Evolutionary conservation across 2,797 vertebrate genomes (phyloP), one percentile per base, ranked within the genome.

Genomic region (Geotrypetes seraphini): DNA sequence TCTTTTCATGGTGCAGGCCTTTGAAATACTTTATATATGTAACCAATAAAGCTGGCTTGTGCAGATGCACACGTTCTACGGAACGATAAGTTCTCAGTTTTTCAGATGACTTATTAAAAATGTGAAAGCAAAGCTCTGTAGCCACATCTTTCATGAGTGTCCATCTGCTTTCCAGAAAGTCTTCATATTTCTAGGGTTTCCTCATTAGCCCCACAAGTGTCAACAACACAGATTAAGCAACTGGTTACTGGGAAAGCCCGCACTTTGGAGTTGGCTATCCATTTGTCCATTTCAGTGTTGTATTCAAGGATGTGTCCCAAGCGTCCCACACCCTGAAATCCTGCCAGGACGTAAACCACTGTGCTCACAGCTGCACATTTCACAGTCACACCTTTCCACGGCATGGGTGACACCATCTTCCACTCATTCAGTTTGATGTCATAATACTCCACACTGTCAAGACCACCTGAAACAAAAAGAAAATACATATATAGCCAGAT

Each of bases 131-230:
- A 68, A 71, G 50, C 41, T 52, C 31, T 31, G 48, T 17, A 39
- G 47, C 45, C 48, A 28, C 53, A 31, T 33, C 55, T 62, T 31
- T 53, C 38, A 54, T 53, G 49, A 57, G 47, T 1, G 13, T 46
- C 37, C 34, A n/a, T 3, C 7, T 22, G n/a, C 33, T 45, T 13
- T 44, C 32, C 31, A 36, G 35, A 24, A 31, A 21, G 18, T 49
- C 47, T 58, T 84, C 58, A 85, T 36, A 74, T 78, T 59, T 86
- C 83, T 53, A 95, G 83, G 31, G 94, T 93, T 36, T 95, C 89
- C 71, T 97, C 92, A 22, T 96, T 98, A 57, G 92, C 93, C 19
- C 93, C 95, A 25, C 93, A 98, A 3, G 89, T 97, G 73, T 98
- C 95, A 26, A 97, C 90, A 42, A 98, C 90, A 45, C 93, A 96